Percentiles rank a stretch among this genome's conserved stretches.
Evolutionary conservation across 1,140 invertebrate species (phyloP).

Genomic region (Matsumurasca onukii): DNA sequence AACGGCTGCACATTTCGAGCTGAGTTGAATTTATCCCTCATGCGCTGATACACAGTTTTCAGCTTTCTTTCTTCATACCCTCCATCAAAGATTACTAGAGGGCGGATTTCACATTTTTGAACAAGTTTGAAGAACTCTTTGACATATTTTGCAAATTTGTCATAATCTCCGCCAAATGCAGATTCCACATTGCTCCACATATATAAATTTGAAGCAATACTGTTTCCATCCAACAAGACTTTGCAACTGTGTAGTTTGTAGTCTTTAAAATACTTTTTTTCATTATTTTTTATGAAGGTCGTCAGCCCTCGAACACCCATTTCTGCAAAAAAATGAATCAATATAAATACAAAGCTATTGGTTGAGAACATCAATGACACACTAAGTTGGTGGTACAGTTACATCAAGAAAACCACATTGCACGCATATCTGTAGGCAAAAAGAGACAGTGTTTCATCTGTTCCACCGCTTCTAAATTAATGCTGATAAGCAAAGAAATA

Average conservation of each 20-base stretch:
- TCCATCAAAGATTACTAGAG: conserved; percentile 83
- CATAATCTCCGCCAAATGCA: conserved; percentile 85
- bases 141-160: conserved; percentile 64
- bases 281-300: conserved; percentile 70
- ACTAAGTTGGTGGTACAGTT: too few species aligned
- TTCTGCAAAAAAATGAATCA: conserved; percentile 28
- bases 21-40: conserved; percentile 59
- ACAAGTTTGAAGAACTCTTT: conserved; percentile 71
- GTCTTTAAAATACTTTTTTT: conserved; percentile 61
- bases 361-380: too few species aligned
- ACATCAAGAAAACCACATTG: too few species aligned
- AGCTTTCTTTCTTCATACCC: conserved; percentile 75
- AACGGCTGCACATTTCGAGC: conserved; percentile 26
- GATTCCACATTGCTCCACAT: conserved; percentile 60
- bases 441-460: too few species aligned
- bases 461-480: too few species aligned
- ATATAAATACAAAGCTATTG: too few species aligned
- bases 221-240: conserved; percentile 82
- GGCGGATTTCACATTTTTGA: conserved; percentile 68
- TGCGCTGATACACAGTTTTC: conserved; percentile 62
- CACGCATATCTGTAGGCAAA: too few species aligned
- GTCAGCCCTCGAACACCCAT: conserved; percentile 85
- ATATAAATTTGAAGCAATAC: conserved; percentile 73
- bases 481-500: too few species aligned
- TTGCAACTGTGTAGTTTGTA: conserved; percentile 66